Conservation (phyloP, 2,888 invertebrate species). For the Eutolmus rufibarbis region DNA sequence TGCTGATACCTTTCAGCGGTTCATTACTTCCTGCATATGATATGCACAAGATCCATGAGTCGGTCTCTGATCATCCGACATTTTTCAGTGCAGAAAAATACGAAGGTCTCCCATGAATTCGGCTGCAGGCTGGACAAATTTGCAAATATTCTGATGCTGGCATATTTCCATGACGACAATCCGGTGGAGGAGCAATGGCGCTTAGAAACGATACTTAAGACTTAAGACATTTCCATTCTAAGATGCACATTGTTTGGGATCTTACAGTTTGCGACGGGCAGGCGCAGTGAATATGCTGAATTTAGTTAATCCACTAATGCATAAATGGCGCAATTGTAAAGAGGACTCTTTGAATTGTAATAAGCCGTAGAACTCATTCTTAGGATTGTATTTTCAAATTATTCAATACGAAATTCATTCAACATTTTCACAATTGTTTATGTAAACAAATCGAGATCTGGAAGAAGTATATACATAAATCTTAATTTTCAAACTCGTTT, state of each 20-base stretch:
- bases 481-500: neutral
- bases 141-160: constrained; percentile 15
- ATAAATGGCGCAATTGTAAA: neutral
- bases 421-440: neutral
- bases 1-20: neutral
- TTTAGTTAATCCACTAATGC: neutral
- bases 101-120: neutral
- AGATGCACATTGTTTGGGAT: neutral
- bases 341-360: neutral
- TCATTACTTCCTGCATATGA: constrained; percentile 18
- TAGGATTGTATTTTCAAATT: neutral
- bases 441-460: neutral
- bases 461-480: neutral
- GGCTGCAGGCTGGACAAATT: neutral
- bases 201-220: neutral
- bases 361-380: neutral
- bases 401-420: neutral
- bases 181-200: neutral
- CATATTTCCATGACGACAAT: neutral
- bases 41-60: neutral
- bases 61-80: neutral
- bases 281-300: neutral
- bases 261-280: neutral
- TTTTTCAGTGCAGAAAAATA: neutral
- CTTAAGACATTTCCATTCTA: neutral